phyloP scores from a whole-genome alignment of 1,140 invertebrate species.

The Panulirus ornatus region DNA sequence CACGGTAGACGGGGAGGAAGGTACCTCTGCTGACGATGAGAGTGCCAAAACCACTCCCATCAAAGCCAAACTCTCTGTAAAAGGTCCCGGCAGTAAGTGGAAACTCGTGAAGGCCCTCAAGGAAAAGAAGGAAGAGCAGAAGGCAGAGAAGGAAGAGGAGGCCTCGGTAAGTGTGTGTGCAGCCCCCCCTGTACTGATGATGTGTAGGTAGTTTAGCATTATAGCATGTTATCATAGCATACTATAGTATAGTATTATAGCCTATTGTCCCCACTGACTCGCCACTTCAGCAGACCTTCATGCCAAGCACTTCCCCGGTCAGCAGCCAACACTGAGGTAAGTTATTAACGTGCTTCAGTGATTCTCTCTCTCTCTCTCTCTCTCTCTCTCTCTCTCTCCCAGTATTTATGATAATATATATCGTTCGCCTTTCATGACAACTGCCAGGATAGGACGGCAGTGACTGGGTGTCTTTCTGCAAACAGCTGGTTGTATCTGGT shows the following conservation, averaged over 20 bases:
- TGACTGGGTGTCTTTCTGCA: too few species aligned
- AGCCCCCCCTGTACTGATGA: too few species aligned
- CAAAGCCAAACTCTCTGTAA: slow-evolving; percentile 33
- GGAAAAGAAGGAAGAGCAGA: slow-evolving; percentile 90
- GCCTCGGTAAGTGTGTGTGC: slow-evolving; percentile 56
- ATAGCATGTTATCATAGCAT: not conserved
- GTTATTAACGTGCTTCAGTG: too few species aligned
- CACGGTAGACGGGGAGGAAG: slow-evolving; percentile 48
- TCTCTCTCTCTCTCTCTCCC: not conserved
- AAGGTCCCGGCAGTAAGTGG: slow-evolving; percentile 85
- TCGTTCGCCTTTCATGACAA: not conserved
- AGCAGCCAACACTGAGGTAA: not conserved
- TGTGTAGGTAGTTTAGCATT: not conserved
- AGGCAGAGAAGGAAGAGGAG: slow-evolving; percentile 73
- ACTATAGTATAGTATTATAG: not conserved
- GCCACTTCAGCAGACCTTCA: not conserved
- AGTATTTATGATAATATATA: not conserved
- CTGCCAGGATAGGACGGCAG: too few species aligned
- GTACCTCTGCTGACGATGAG: not conserved
- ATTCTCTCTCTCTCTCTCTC: not conserved
- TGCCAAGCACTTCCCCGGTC: not conserved
- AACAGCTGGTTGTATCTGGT: too few species aligned
- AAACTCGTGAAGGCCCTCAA: slow-evolving; percentile 92
- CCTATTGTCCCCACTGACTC: not conserved
- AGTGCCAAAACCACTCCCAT: slow-evolving; percentile 18